Evolutionary conservation across 2,113 vertebrate genomes (phyloP), one percentile per base, ranked within the genome.

Genomic region (Pomatostomus ruficeps): DNA sequence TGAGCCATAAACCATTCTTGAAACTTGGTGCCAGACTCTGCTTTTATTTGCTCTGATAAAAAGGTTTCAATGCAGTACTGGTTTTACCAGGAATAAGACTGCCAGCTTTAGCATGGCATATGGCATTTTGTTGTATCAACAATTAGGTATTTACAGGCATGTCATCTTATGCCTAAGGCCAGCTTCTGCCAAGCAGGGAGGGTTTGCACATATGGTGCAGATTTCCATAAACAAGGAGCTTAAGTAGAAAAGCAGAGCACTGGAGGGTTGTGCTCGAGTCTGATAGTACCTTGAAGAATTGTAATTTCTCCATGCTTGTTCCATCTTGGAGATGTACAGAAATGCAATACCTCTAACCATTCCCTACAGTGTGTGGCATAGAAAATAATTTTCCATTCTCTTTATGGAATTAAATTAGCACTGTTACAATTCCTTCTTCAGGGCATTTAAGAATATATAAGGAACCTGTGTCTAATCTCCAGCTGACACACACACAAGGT

Each of bases 121-220:
- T 48, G 67, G 66, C 29, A 83, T 89, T 89, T 59, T 88, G 59
- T 74, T 88, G 78, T 66, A 89, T 48, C 78, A 85, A 91, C 71
- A 73, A 55, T 55, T 76, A 85, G 35, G 28, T 85, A 79, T 94
- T 88, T 88, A 70, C 51, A 93, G 55, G n/a, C 85, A 40, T 29
- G 24, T 18, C 22, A 33, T 79, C 85, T 89, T 77, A n/a, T 54
- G 43, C 78, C 71, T 83, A 46, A 83, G 40, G 85, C 59, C 78
- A 66, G 43, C 75, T 80, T 88, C 43, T 1, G 1, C 72, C 63
- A 48, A 45, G 35, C 23, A 72, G 46, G 38, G n/a, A 78, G 40
- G 29, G 54, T 77, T 90, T 96, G 43, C 71, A 85, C 67, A 91
- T 58, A 55, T 48, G 75, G 51, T 79, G 25, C 46, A 36, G 43